Evolutionary conservation across 2,888 invertebrate species (phyloP), one percentile per base, ranked within the genome.

Genomic region (Prenolepis imparis): DNA sequence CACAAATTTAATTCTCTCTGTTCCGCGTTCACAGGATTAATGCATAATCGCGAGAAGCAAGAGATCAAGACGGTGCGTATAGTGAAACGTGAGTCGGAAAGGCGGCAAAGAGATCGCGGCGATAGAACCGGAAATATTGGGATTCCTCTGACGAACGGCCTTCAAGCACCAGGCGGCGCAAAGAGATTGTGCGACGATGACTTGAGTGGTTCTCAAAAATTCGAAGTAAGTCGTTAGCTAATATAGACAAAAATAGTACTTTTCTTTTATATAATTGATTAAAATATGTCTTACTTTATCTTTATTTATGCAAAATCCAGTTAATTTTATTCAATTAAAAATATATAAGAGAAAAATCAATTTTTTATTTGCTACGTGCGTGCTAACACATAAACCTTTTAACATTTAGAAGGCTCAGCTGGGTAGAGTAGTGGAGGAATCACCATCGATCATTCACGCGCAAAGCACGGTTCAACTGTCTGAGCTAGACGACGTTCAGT

Each of bases 61-160:
- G 98, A 98, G 95, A 98, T 98, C 83, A 98, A 98, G 96, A 98
- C 98, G 0, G 98, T 99, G 24, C 96, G 98, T 84, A 98, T 98
- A 91, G 98, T 99, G 0, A 99, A 99, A 95, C 96, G 98, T 18
- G 98, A 98, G 94, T 98, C 98, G 32, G 98, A 98, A 94, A 96
- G 98, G 75, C 96, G 98, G 0, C 98, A 98, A 93, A 95, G 98
- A 68, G 98, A 98, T 91, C 95, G 98, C 67, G 94, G 94, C 4
- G 98, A 98, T 91, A 96, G 97, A 67, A 96, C 96, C 44, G 95
- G 94, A 24, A 93, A 93, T 83, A 89, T 93, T 24, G 94, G 93
- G 72, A 90, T 94, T 73, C 94, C 94, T 85, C 89, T 93, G 89
- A 93, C 90, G 84, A 95, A 94, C 82, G 93, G 93, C 1, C 88